A percentile compares a stretch with the other conserved stretches of the same genome.
phyloP scores from a whole-genome alignment of 2,113 vertebrate species.

The Mirounga angustirostris region DNA sequence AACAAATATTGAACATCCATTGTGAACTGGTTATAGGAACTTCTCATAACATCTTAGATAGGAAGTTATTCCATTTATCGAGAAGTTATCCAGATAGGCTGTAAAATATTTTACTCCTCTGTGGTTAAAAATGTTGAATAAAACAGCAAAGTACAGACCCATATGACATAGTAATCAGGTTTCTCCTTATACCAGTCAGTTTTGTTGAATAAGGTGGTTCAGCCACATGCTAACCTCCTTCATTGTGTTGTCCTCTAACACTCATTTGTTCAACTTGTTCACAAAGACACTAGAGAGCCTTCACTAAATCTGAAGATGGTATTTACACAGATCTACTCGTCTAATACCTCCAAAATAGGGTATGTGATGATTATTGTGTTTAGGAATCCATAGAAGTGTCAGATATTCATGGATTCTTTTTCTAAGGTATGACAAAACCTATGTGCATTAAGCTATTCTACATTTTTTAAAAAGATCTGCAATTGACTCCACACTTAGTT shows the following conservation, averaged over 20 bases:
- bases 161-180: not conserved
- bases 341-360: not conserved
- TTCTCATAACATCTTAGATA: not conserved
- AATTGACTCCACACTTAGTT: not conserved
- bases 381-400: not conserved
- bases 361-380: not conserved
- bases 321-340: not conserved
- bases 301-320: not conserved
- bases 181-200: not conserved
- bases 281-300: not conserved
- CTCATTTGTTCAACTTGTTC: not conserved
- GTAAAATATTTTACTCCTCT: conserved; percentile 28
- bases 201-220: conserved; percentile 25
- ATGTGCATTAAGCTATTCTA: not conserved
- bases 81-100: not conserved
- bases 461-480: not conserved
- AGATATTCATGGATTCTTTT: not conserved
- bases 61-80: not conserved
- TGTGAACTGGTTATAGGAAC: not conserved
- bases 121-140: conserved; percentile 25
- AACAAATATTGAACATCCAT: not conserved
- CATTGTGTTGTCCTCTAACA: not conserved
- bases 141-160: not conserved
- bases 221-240: not conserved
- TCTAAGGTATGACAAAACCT: conserved; percentile 37